These are phyloP conservation scores for Pycnomerus fuliginosus DNA, from an alignment of 2,888 invertebrate species.

Conservation along the genomic window DNA sequence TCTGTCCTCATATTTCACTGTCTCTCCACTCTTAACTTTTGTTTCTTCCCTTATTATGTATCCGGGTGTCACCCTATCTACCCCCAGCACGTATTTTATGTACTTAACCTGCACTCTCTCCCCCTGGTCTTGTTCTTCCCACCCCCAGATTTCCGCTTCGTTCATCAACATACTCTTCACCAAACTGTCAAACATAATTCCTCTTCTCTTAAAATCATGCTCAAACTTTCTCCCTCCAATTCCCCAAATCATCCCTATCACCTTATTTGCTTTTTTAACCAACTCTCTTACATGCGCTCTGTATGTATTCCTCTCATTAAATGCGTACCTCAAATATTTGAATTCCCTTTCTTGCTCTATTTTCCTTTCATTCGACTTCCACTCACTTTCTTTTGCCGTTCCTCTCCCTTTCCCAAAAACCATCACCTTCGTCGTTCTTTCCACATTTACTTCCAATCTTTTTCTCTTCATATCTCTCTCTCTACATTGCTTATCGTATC, in stretches of 20 bases:
- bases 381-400: background rate
- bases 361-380: background rate
- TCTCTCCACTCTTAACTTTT: too few relatives aligned
- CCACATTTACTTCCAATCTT: background rate
- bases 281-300: too few relatives aligned
- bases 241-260: background rate
- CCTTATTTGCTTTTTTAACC: background rate
- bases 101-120: slow-evolving; percentile 1
- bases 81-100: background rate
- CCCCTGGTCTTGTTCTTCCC: background rate
- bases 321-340: background rate
- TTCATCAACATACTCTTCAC: background rate
- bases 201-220: background rate
- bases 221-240: slow-evolving; percentile 1
- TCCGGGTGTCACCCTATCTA: background rate
- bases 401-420: background rate
- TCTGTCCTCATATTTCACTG: too few relatives aligned
- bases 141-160: slow-evolving; percentile 1
- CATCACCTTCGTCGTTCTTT: background rate
- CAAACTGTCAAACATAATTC: background rate
- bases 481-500: background rate
- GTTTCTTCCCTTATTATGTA: too few relatives aligned
- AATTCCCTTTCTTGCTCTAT: background rate
- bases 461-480: background rate
- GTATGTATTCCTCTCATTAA: background rate